phyloP scores from a whole-genome alignment of 2,113 vertebrate species.

The Serilophus lunatus region DNA sequence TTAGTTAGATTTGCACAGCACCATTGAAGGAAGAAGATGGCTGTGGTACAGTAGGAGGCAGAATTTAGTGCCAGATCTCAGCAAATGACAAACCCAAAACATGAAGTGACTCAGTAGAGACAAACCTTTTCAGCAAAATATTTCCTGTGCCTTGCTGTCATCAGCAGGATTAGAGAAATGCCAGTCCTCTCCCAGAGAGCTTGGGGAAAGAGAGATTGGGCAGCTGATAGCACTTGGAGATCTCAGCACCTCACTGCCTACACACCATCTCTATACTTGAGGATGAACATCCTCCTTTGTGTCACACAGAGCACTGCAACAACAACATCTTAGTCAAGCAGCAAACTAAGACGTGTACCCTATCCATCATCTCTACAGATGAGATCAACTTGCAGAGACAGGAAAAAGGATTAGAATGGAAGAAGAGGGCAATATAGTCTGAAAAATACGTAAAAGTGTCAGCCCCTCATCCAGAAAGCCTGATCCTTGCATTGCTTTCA shows the following conservation, averaged over 20 bases:
- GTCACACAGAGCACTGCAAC: not conserved
- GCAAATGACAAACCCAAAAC: not conserved
- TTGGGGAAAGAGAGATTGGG: not conserved
- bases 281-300: not conserved
- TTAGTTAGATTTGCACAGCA: slow-evolving; percentile 14
- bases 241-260: not conserved
- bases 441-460: not conserved
- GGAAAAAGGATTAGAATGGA: slow-evolving; percentile 50
- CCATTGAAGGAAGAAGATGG: not conserved
- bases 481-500: not conserved
- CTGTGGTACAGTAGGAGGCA: not conserved
- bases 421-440: not conserved
- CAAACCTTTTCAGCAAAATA: not conserved
- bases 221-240: not conserved
- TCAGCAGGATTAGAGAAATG: not conserved
- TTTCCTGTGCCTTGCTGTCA: not conserved
- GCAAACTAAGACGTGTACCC: not conserved
- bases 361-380: not conserved
- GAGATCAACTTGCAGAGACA: slow-evolving; percentile 28
- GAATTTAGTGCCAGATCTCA: not conserved
- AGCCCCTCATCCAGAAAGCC: not conserved
- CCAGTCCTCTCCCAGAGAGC: not conserved
- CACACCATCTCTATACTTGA: not conserved
- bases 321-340: not conserved
- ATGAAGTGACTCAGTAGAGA: not conserved